A percentile compares a stretch with the other conserved stretches of the same genome.
Conservation (phyloP, 2,113 vertebrate species). For the Lepisosteus oculatus region DNA sequence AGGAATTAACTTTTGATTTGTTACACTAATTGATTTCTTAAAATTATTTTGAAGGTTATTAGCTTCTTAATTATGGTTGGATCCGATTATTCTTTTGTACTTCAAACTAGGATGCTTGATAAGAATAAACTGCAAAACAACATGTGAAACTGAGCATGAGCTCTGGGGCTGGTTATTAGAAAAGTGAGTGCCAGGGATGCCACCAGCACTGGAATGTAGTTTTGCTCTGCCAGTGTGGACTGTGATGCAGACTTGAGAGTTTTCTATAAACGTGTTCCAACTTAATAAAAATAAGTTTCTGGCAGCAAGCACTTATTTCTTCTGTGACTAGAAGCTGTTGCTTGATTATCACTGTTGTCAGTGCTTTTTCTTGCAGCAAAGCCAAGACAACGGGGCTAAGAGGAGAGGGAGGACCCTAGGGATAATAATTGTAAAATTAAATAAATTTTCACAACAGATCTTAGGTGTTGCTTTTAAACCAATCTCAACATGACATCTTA, state of each 20-base stretch:
- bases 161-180: neutral
- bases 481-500: no score
- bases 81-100: neutral
- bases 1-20: neutral
- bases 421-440: no score
- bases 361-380: no score
- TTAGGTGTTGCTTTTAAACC: no score
- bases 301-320: no score
- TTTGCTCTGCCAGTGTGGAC: constrained; percentile 15
- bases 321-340: no score
- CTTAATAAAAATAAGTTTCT: constrained; percentile 23
- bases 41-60: neutral
- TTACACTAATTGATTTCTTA: neutral
- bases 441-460: no score
- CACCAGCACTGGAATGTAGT: constrained; percentile 2
- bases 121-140: neutral
- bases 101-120: constrained; percentile 10
- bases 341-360: no score
- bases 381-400: no score
- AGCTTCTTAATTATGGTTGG: neutral
- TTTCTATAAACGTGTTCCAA: constrained; percentile 23
- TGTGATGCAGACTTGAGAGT: constrained; percentile 15
- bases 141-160: no score
- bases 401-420: no score
- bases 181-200: constrained; percentile 38